Conservation (phyloP, 2,888 invertebrate genomes). For the Agapostemon virescens region DNA sequence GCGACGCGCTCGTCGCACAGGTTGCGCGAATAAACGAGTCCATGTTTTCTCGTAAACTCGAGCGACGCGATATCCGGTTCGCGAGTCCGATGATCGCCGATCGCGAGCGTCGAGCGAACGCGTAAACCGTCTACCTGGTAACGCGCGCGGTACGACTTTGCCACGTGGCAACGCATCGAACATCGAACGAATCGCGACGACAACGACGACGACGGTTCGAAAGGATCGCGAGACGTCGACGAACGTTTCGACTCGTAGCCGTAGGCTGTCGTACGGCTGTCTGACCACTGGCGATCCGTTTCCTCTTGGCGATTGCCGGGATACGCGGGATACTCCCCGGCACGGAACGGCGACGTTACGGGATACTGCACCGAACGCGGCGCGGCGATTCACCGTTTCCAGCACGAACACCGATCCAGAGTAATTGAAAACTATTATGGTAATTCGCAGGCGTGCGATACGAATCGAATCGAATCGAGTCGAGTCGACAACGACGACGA, state of each 20-base stretch:
- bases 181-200: constrained; percentile 41
- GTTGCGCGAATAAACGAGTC: too few relatives aligned
- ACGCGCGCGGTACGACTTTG: constrained; percentile 20
- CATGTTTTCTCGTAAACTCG: too few relatives aligned
- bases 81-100: background rate
- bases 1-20: too few relatives aligned
- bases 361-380: background rate
- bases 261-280: constrained; percentile 2
- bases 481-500: too few relatives aligned
- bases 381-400: background rate
- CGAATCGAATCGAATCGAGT: constrained; percentile 13
- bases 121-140: background rate
- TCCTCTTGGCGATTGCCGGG: constrained; percentile 31
- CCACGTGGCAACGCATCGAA: constrained; percentile 55
- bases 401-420: background rate
- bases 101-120: constrained; percentile 20
- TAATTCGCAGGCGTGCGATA: background rate
- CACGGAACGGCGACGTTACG: background rate
- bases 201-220: constrained; percentile 36
- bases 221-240: constrained; percentile 37
- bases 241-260: background rate
- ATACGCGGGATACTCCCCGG: background rate
- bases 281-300: constrained; percentile 20
- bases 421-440: constrained; percentile 9
- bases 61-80: background rate